Evolutionary conservation across 2,888 invertebrate genomes (phyloP).

Genomic region (Leptinotarsa peninsularis): DNA sequence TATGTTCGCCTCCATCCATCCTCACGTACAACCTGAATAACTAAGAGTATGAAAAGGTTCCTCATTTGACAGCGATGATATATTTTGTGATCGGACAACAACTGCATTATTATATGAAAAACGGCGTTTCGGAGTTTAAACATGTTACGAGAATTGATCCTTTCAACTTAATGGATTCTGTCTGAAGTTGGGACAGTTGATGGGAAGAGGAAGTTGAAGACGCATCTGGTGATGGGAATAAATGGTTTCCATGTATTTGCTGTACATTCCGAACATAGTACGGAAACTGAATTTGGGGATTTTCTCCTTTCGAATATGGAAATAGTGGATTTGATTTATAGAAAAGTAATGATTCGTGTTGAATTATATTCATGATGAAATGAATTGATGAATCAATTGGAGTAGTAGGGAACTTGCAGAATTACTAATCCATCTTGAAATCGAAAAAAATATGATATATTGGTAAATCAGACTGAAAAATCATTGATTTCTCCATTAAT

Average conservation of each 20-base stretch:
- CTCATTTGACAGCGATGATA: conserved; percentile 49
- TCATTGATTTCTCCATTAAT: too few species aligned
- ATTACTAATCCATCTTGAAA: too few species aligned
- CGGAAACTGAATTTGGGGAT: neutral
- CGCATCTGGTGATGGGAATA: conserved; percentile 15
- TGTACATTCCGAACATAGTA: neutral
- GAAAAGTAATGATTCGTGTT: neutral
- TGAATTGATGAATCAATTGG: too few species aligned
- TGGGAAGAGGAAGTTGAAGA: conserved; percentile 5
- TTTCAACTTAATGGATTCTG: conserved; percentile 20
- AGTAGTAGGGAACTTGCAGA: too few species aligned
- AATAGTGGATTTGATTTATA: neutral
- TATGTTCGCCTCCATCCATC: conserved; percentile 9
- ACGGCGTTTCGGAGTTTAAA: conserved; percentile 20
- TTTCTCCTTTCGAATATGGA: neutral
- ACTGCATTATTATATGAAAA: conserved; percentile 37
- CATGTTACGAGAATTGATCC: conserved; percentile 18
- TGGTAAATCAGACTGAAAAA: too few species aligned
- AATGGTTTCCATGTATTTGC: conserved; percentile 8
- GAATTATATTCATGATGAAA: too few species aligned
- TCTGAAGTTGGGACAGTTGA: conserved; percentile 14
- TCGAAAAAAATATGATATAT: too few species aligned
- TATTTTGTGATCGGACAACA: conserved; percentile 48
- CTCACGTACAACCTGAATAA: conserved; percentile 20
- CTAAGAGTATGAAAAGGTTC: conserved; percentile 43